These are phyloP conservation scores for Zosterops pallidus DNA, from an alignment of 2,113 vertebrate species.

Conservation along the genomic window DNA sequence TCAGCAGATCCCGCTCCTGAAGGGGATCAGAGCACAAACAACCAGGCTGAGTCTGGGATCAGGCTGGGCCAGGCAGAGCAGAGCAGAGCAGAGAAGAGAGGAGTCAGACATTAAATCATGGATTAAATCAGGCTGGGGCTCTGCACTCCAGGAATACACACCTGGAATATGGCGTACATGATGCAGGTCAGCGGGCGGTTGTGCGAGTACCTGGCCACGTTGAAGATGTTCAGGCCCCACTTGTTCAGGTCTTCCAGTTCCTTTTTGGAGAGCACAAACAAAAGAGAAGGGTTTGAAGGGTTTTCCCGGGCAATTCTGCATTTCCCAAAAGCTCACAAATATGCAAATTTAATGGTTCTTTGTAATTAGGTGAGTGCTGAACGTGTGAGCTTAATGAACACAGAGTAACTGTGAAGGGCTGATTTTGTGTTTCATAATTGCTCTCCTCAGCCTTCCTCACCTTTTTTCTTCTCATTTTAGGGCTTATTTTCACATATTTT, in stretches of 20 bases:
- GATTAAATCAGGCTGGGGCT: accelerated
- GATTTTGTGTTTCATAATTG: not conserved
- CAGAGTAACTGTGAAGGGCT: not conserved
- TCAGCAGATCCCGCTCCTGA: constrained; percentile 94
- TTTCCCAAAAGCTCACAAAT: not conserved
- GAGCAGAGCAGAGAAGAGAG: no score
- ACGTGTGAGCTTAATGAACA: not conserved
- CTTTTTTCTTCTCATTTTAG: not conserved
- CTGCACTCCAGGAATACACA: constrained; percentile 41
- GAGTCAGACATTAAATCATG: accelerated
- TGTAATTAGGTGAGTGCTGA: not conserved
- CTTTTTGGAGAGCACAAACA: constrained; percentile 60
- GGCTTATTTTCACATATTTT: not conserved
- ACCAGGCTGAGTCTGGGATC: accelerated
- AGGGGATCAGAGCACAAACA: not conserved
- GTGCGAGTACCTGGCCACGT: constrained; percentile 90
- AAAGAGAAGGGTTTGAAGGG: not conserved
- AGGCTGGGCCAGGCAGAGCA: not conserved
- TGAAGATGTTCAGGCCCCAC: constrained; percentile 98
- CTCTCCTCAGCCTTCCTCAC: not conserved
- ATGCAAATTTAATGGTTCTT: not conserved
- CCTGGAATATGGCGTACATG: constrained; percentile 98
- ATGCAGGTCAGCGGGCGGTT: constrained; percentile 92
- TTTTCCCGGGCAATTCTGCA: not conserved
- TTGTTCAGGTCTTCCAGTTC: constrained; percentile 95